These are phyloP conservation scores for Sinocyclocheilus grahami DNA, from an alignment of 2,113 vertebrate genomes.

Conservation along the genomic window DNA sequence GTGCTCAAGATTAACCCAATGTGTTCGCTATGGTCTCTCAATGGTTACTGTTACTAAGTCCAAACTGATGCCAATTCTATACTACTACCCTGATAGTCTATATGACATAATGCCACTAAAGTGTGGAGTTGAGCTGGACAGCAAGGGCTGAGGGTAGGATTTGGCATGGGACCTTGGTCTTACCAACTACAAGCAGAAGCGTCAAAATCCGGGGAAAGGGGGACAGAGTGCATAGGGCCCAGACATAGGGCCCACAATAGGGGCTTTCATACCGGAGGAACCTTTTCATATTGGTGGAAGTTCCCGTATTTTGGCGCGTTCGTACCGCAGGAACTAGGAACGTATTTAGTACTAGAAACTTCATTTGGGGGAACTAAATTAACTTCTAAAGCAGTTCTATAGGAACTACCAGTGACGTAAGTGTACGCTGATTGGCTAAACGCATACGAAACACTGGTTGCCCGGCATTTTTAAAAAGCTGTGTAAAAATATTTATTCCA, in stretches of 20 bases:
- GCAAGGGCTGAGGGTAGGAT: neutral
- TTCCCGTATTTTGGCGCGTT: no score
- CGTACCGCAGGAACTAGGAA: no score
- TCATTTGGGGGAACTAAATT: no score
- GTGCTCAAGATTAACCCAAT: neutral
- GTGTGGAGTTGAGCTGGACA: neutral
- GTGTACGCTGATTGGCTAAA: no score
- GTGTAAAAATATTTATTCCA: no score
- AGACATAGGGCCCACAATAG: neutral
- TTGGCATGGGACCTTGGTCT: neutral
- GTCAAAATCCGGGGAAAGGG: neutral
- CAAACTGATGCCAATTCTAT: neutral
- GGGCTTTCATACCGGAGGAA: no score
- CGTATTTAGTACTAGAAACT: no score
- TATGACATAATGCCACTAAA: neutral
- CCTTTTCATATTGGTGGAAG: no score
- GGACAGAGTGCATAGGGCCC: neutral
- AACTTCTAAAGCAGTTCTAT: no score
- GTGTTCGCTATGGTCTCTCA: neutral
- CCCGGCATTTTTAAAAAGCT: no score
- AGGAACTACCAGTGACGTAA: no score
- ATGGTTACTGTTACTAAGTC: neutral
- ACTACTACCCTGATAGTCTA: neutral
- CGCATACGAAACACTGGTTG: no score
- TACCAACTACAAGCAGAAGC: neutral